These are phyloP conservation scores for Druon quercuslanigerum DNA, from an alignment of 1,140 invertebrate species.

Conservation along the genomic window DNA sequence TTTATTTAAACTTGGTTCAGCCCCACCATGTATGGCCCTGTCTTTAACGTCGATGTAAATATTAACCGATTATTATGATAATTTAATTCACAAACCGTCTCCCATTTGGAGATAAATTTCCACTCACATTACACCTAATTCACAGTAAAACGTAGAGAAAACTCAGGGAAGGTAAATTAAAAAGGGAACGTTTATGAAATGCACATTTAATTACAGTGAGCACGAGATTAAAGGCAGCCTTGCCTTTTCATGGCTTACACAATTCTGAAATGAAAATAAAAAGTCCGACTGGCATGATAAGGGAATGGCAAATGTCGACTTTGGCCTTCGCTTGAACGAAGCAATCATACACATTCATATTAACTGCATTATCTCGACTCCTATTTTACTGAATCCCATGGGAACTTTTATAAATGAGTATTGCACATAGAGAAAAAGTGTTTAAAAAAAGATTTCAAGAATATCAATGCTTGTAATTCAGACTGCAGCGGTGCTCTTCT, in stretches of 20 bases:
- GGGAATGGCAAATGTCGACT: not conserved
- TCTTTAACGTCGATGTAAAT: no score
- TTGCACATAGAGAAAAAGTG: not conserved
- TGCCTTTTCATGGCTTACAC: slow-evolving; percentile 3
- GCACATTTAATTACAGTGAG: slow-evolving; percentile 10
- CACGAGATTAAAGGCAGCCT: not conserved
- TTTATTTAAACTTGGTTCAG: no score
- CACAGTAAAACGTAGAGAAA: not conserved
- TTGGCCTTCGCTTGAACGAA: not conserved
- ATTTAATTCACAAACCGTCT: not conserved
- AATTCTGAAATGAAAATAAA: slow-evolving; percentile 24
- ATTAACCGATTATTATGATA: no score
- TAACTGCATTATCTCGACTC: not conserved
- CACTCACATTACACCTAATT: not conserved
- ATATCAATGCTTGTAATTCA: not conserved
- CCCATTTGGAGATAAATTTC: not conserved
- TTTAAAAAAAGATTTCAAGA: not conserved
- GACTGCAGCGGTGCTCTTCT: no score
- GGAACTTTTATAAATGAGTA: not conserved
- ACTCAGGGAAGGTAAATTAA: slow-evolving; percentile 8
- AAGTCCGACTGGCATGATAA: not conserved
- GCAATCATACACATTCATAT: not conserved
- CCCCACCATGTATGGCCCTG: no score
- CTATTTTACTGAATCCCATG: not conserved
- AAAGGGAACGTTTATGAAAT: not conserved